phyloP scores from a whole-genome alignment of 2,113 vertebrate species.

The Colaptes auratus region DNA sequence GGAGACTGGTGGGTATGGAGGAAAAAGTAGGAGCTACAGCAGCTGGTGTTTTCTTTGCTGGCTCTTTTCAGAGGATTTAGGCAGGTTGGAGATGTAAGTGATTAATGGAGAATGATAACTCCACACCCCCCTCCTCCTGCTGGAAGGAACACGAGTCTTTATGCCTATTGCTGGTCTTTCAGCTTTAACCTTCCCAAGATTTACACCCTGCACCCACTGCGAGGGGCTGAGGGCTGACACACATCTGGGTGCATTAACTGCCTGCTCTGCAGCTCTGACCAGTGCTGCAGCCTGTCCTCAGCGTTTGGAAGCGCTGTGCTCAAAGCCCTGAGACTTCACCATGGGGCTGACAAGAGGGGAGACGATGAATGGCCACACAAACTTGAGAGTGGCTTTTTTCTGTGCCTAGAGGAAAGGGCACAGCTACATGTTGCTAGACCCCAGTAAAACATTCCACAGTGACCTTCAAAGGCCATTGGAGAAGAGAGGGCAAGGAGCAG shows the following conservation, averaged over 20 bases:
- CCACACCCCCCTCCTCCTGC: constrained; percentile 36
- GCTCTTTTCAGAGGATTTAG: constrained; percentile 69
- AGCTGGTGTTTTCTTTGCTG: constrained; percentile 74
- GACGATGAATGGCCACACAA: neutral
- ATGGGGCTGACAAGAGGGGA: neutral
- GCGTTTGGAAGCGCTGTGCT: constrained; percentile 1
- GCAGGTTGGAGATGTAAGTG: constrained; percentile 68
- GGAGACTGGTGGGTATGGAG: constrained; percentile 37
- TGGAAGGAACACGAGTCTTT: constrained; percentile 58
- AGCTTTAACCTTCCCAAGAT: constrained; percentile 56
- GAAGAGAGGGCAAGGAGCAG: neutral
- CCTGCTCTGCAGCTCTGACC: constrained; percentile 38
- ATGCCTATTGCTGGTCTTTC: constrained; percentile 43
- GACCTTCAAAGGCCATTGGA: neutral
- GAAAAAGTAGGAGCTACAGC: constrained; percentile 66
- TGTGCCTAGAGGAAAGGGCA: neutral
- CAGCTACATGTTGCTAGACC: neutral
- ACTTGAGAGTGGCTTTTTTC: neutral
- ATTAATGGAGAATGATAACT: constrained; percentile 71
- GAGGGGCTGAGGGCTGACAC: constrained; percentile 41
- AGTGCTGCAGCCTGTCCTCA: constrained; percentile 43
- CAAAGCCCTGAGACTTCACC: constrained; percentile 4
- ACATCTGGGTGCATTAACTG: constrained; percentile 69
- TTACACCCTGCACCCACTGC: constrained; percentile 47
- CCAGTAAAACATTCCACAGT: neutral